A percentile compares a stretch with the other conserved stretches of the same genome.
Evolutionary conservation across 2,113 vertebrate species (phyloP).

Genomic region (Riparia riparia): DNA sequence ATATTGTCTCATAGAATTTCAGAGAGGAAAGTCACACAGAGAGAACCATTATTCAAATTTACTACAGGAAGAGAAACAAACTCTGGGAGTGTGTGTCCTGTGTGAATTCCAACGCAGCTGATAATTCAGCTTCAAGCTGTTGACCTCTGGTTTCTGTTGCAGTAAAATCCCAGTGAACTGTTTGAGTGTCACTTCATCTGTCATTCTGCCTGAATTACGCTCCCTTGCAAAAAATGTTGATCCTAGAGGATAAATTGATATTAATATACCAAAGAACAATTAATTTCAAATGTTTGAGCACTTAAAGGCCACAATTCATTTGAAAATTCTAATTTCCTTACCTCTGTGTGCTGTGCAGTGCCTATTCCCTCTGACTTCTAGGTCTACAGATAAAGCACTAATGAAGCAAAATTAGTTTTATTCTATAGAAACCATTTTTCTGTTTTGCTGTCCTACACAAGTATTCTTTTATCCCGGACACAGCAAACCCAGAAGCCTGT

Average conservation of each 20-base stretch:
- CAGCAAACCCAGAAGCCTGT: not conserved
- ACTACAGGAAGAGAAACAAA: not conserved
- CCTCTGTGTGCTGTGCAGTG: not conserved
- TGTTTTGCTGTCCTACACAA: not conserved
- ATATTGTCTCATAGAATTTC: constrained; percentile 8
- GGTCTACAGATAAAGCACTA: not conserved
- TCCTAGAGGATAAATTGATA: not conserved
- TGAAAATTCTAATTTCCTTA: not conserved
- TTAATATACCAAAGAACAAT: not conserved
- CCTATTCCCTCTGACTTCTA: not conserved
- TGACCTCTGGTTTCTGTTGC: not conserved
- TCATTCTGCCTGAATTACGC: not conserved
- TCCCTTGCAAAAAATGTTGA: not conserved
- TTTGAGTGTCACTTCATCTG: not conserved
- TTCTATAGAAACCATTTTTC: not conserved
- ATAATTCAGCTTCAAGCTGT: not conserved
- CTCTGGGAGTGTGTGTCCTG: accelerated
- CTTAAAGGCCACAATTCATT: not conserved
- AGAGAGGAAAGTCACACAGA: not conserved
- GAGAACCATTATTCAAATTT: constrained; percentile 2
- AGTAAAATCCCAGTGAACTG: not conserved
- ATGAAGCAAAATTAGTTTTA: not conserved
- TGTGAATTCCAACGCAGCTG: not conserved
- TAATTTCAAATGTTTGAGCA: not conserved
- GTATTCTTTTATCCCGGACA: not conserved